Evolutionary conservation across 1,140 invertebrate genomes (phyloP).

Genomic region (Stratiolaelaps scimitus): DNA sequence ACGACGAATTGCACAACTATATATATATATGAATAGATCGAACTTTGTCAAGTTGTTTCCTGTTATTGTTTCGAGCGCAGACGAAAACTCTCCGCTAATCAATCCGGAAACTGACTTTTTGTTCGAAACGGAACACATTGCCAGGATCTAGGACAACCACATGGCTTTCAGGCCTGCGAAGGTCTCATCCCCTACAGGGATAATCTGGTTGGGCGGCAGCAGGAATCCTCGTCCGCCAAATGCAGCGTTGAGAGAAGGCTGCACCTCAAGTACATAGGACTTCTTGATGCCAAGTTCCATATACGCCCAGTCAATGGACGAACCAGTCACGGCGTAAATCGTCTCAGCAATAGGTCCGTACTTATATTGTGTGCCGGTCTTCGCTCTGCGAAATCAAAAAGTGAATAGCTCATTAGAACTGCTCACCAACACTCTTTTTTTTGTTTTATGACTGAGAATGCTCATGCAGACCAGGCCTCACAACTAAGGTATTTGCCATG

Average conservation of each 20-base stretch:
- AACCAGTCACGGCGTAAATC: conserved; percentile 39
- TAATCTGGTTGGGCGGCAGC: conserved; percentile 49
- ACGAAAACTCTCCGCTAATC: too few species aligned
- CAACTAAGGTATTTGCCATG: too few species aligned
- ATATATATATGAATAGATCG: too few species aligned
- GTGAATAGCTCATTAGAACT: not conserved
- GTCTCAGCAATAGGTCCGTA: conserved; percentile 9
- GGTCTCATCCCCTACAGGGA: conserved; percentile 58
- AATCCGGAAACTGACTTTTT: too few species aligned
- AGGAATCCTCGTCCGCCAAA: conserved; percentile 44
- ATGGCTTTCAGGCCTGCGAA: conserved; percentile 48
- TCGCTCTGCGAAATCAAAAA: not conserved
- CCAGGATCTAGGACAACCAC: not conserved
- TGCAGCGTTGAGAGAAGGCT: conserved; percentile 35
- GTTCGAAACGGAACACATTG: not conserved
- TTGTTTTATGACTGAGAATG: too few species aligned
- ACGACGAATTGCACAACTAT: too few species aligned
- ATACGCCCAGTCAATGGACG: conserved; percentile 44
- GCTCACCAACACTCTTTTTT: too few species aligned
- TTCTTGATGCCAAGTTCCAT: conserved; percentile 40
- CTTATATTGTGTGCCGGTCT: not conserved
- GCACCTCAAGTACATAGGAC: conserved; percentile 39
- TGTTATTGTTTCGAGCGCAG: too few species aligned
- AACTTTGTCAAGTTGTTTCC: too few species aligned
- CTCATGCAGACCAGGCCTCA: too few species aligned